A percentile compares a stretch with the other conserved stretches of the same genome.
These are phyloP conservation scores for Garra rufa DNA, from an alignment of 2,113 vertebrate species.

Conservation along the genomic window DNA sequence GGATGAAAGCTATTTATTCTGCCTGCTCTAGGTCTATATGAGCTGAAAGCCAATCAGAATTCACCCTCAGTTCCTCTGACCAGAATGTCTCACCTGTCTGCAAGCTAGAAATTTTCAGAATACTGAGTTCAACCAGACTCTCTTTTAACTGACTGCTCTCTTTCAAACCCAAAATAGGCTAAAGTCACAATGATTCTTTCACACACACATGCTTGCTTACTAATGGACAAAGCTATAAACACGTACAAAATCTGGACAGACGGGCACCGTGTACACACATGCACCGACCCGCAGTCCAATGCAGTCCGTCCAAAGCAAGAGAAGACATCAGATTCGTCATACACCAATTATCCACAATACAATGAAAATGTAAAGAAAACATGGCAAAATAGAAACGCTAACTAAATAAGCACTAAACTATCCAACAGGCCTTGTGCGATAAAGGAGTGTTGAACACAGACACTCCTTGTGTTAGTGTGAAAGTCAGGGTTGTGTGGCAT, in stretches of 20 bases:
- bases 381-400: not conserved
- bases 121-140: conserved; percentile 11
- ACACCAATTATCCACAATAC: conserved; percentile 10
- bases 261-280: not conserved
- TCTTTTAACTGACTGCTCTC: conserved; percentile 31
- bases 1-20: conserved; percentile 2
- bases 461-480: conserved; percentile 3
- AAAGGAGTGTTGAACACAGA: not conserved
- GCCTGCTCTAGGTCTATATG: not conserved
- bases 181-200: conserved; percentile 8
- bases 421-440: not conserved
- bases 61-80: not conserved
- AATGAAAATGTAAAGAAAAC: conserved; percentile 13
- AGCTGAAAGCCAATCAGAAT: conserved; percentile 7
- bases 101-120: conserved; percentile 9
- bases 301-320: not conserved
- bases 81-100: conserved; percentile 40
- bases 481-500: not conserved
- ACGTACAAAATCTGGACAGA: not conserved
- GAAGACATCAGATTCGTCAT: not conserved
- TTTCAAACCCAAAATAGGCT: conserved; percentile 32
- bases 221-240: conserved; percentile 28
- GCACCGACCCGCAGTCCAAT: conserved; percentile 16
- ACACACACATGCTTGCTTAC: not conserved
- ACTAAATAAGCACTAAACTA: not conserved